Conservation (phyloP, 1,140 invertebrate genomes). For the Idris sp. region DNA sequence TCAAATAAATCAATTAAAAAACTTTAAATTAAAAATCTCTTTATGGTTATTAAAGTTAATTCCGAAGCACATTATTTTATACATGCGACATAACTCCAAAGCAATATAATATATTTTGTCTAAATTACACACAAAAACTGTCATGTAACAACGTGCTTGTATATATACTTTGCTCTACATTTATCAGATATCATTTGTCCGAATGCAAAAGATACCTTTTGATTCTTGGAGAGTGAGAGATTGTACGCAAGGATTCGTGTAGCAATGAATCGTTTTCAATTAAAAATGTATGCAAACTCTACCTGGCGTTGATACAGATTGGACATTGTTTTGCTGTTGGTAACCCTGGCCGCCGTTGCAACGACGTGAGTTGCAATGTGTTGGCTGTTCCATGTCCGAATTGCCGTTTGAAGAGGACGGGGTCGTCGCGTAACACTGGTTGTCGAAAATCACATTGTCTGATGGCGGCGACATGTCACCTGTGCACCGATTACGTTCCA, state of each 20-base stretch:
- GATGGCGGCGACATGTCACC: slow-evolving; percentile 91
- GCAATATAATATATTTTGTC: slow-evolving; percentile 44
- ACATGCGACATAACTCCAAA: slow-evolving; percentile 60
- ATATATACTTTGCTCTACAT: slow-evolving; percentile 40
- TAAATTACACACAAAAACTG: slow-evolving; percentile 48
- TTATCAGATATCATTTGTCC: slow-evolving; percentile 27
- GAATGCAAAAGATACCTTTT: slow-evolving; percentile 33
- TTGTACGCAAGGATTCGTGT: slow-evolving; percentile 34
- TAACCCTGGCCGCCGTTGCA: slow-evolving; percentile 74
- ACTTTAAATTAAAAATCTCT: too few species aligned
- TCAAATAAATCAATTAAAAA: slow-evolving; percentile 16
- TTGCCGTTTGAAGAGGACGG: slow-evolving; percentile 94
- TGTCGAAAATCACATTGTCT: slow-evolving; percentile 94
- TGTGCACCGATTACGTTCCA: slow-evolving; percentile 84
- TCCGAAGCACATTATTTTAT: slow-evolving; percentile 33
- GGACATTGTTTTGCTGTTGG: slow-evolving; percentile 78
- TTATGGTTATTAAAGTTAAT: slow-evolving; percentile 28
- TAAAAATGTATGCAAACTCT: slow-evolving; percentile 49
- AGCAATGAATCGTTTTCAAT: slow-evolving; percentile 51
- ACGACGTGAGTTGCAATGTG: slow-evolving; percentile 81
- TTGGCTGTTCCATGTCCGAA: slow-evolving; percentile 88
- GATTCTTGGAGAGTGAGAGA: slow-evolving; percentile 35
- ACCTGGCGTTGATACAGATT: slow-evolving; percentile 84
- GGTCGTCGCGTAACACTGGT: slow-evolving; percentile 95
- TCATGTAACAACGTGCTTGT: slow-evolving; percentile 50